Evolutionary conservation across 2,113 vertebrate species (phyloP).

Genomic region (Mungos mungo): DNA sequence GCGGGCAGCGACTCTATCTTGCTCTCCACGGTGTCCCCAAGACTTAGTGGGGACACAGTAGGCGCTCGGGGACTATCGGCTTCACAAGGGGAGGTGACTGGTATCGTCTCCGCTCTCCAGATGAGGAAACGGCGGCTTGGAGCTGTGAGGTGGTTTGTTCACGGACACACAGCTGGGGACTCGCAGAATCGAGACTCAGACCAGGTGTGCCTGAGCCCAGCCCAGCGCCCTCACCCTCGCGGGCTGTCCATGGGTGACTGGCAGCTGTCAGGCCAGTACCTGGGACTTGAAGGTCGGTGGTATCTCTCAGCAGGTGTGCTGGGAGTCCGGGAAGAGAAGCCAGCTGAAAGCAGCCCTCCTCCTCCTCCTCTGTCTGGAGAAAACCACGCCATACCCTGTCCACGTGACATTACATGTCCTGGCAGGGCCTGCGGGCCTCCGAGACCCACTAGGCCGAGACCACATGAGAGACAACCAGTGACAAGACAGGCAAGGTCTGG

Average conservation of each 20-base stretch:
- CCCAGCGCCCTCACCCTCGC: not conserved
- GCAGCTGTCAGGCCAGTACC: not conserved
- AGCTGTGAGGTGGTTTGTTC: not conserved
- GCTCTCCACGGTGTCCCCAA: not conserved
- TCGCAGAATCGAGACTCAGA: not conserved
- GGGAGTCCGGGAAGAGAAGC: not conserved
- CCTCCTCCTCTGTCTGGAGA: not conserved
- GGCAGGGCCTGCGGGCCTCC: not conserved
- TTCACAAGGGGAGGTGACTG: not conserved
- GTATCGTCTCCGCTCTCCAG: not conserved
- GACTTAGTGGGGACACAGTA: not conserved
- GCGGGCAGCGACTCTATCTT: not conserved
- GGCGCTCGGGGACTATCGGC: not conserved
- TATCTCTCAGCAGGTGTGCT: not conserved
- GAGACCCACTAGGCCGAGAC: not conserved
- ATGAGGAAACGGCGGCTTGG: not conserved
- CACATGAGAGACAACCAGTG: not conserved
- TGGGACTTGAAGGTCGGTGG: not conserved
- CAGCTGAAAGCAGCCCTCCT: not conserved
- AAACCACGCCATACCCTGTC: not conserved
- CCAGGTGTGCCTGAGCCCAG: not conserved
- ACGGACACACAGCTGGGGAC: fast-evolving
- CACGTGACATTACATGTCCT: not conserved
- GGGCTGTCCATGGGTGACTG: not conserved
- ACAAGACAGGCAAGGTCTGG: not conserved